Evolutionary conservation across 2,113 vertebrate species (phyloP).

Genomic region (Telmatochromis brachygnathus): DNA sequence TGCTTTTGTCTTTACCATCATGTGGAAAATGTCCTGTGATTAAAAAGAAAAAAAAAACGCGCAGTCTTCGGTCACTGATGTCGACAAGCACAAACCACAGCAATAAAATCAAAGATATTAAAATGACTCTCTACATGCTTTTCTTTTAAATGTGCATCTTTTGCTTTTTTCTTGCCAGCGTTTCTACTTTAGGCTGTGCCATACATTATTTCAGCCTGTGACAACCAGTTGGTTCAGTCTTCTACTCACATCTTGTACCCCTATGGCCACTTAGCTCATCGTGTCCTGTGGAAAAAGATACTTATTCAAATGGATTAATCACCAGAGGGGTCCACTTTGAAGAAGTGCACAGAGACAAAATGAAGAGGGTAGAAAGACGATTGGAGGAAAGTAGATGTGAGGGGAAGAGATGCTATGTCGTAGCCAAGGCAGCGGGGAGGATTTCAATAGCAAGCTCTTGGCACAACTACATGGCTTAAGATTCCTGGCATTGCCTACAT

Average conservation of each 20-base stretch:
- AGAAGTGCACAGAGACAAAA: conserved; percentile 30
- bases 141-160: neutral
- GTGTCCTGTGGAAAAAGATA: conserved; percentile 39
- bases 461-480: conserved; percentile 34
- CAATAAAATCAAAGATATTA: conserved; percentile 14
- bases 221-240: conserved; percentile 8
- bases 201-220: neutral
- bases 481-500: conserved; percentile 56
- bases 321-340: conserved; percentile 49
- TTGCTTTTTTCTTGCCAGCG: neutral
- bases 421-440: conserved; percentile 33
- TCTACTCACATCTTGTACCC: conserved; percentile 32
- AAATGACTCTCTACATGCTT: neutral
- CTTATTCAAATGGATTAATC: conserved; percentile 49
- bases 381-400: conserved; percentile 15
- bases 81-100: conserved; percentile 7
- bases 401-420: conserved; percentile 4
- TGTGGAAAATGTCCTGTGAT: neutral
- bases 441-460: conserved; percentile 45
- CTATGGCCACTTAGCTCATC: conserved; percentile 57
- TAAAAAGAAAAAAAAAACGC: neutral
- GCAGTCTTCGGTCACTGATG: neutral
- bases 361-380: neutral
- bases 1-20: neutral
- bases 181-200: neutral